Base-by-base conservation (phyloP, 2,888 invertebrate species). In the Odontocolon sp. region DNA sequence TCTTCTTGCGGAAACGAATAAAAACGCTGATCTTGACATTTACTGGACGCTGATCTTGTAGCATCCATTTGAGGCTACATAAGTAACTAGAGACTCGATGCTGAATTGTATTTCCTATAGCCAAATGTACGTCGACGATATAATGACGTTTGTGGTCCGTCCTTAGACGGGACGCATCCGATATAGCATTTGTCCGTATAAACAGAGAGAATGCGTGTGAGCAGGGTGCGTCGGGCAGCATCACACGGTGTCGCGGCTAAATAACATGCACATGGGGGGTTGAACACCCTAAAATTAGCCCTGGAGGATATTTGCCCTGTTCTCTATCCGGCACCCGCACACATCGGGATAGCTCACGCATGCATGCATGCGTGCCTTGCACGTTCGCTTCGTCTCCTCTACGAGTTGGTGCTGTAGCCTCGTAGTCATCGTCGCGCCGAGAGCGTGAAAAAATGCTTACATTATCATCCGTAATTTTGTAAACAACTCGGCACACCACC, bases 401-500 rank as follows among this genome's bases (percentile, higher is more conserved):
- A 38, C 61, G 54, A 23, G 21, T 8, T 38, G 3, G 33, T 42
- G 63, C 42, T 72, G 56, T 40, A 50, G 47, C 38, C 28, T 67
- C 57, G 61, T 68, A 40, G 50, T 69, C 57, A 42, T 67, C 71
- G 76, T 72, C 77, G 77, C 72, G 80, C 85, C 82, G 84, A 83
- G 86, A 84, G 86, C 86, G 88, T 88, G 87, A 90, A 88, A 89
- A 90, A 90, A 88, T 89, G 90, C 89, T 90, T 90, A 90, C 89
- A 90, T 89, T 90, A 90, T 90, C 90, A 90, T 90, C 83, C 84
- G 89, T 90, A 90, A 90, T 90, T 90, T 88, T 85, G 87, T 90
- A 90, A 90, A 90, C 90, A 88, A 77, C 81, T 80, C 73, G 78
- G 72, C 77, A 71, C 77, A 79, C 69, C 77, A 76, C 73, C 80